Base-by-base conservation (phyloP, 2,888 invertebrate species). In the Sipha maydis region DNA sequence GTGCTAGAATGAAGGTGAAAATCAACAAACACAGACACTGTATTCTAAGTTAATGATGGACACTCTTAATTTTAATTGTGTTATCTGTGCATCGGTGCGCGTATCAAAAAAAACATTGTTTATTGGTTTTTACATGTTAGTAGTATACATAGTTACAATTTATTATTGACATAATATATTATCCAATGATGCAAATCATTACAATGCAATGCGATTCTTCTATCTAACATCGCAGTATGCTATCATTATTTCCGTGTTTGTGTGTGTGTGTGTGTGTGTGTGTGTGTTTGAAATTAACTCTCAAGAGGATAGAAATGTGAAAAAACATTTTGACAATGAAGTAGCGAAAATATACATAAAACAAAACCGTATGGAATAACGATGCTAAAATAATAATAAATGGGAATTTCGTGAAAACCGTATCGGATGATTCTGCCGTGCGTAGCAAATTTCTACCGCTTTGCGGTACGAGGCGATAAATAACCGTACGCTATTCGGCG, bases 381-480 rank as follows among this genome's bases (percentile, higher is more conserved):
- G 69, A 48, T 25, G 73, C 14, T 19, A 73, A 73, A 73, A 83
- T 83, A 54, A 83, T 83, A 83, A 83, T 25, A 73, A 73, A 83
- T 73, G 83, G 73, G 73, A 73, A 25, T 34, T 54, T 73, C 17
- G 7, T 21, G 48, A 82, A 69, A 82, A 34, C 34, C 17, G 2
- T n/a, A 38, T 5, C 17, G 61, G 14, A 25, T 17, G 17, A 38
- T 38, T 8, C 19, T 8, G 0, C 11, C 69, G 17, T 21, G 17
- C 28, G 69, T 48, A 69, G 41, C 56, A 75, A 75, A 75, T 75
- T 54, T 75, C 34, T 75, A 75, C n/a, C 34, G 76, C 8, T 38
- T 38, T 71, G 54, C 48, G 9, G 41, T 48, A 0, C 1, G 7
- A 28, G 48, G 41, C 25, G 9, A 83, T 83, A 73, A 83, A 83